These are phyloP conservation scores for Melinaea marsaeus DNA, from an alignment of 2,888 invertebrate species.

Conservation along the genomic window DNA sequence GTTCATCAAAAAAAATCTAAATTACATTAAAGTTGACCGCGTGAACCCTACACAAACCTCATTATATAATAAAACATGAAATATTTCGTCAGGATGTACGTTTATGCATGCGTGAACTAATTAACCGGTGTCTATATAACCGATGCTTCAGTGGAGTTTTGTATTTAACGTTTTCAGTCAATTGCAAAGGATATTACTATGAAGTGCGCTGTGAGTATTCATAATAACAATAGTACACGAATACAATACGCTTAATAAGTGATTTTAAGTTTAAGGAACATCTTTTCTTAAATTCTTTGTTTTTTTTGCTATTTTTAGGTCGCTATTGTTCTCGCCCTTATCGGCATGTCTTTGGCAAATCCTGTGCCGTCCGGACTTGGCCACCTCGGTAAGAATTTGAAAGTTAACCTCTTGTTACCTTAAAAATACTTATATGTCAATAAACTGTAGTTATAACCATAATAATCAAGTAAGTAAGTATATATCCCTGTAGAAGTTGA, in stretches of 20 bases:
- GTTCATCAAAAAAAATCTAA: not conserved
- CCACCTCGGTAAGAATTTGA: slow-evolving; percentile 30
- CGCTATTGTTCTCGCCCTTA: slow-evolving; percentile 60
- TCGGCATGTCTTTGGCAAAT: slow-evolving; percentile 53
- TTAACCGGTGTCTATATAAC: slow-evolving; percentile 33
- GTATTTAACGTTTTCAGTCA: slow-evolving; percentile 26
- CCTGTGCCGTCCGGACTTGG: slow-evolving; percentile 42
- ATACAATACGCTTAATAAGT: not conserved
- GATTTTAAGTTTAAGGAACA: not conserved
- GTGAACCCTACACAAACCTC: slow-evolving; percentile 9
- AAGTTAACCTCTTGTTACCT: not conserved
- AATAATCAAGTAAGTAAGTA: not conserved
- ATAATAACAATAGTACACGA: not conserved
- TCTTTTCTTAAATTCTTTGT: not conserved
- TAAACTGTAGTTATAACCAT: slow-evolving; percentile 1
- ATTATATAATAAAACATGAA: slow-evolving; percentile 5
- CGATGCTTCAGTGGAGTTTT: slow-evolving; percentile 27
- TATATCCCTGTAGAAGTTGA: no score
- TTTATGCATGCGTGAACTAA: slow-evolving; percentile 25
- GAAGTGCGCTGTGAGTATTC: slow-evolving; percentile 65
- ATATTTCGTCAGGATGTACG: slow-evolving; percentile 32
- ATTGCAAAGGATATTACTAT: slow-evolving; percentile 34
- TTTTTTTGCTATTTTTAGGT: slow-evolving; percentile 44
- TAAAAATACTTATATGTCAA: not conserved
- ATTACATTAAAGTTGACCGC: not conserved